These are phyloP conservation scores for Apodemia hepburni DNA, from an alignment of 2,888 invertebrate genomes.

Conservation along the genomic window DNA sequence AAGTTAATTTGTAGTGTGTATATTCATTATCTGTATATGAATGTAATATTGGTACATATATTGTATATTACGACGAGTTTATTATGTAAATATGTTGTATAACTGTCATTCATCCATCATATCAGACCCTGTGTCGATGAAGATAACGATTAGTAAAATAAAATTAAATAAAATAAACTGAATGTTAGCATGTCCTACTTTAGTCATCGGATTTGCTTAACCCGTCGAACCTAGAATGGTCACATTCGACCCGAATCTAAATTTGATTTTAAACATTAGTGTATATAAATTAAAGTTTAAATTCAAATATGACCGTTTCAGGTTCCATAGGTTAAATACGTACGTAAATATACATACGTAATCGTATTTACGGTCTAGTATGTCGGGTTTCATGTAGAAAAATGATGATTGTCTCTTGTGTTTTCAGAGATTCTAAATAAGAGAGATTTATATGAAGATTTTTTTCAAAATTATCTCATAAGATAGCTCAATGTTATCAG, in stretches of 20 bases:
- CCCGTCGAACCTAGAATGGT: too few relatives aligned
- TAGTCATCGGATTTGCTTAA: too few relatives aligned
- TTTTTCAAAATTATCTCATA: neutral
- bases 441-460: neutral
- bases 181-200: too few relatives aligned
- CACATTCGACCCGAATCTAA: too few relatives aligned
- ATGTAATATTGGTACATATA: constrained; percentile 1
- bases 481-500: neutral
- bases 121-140: neutral
- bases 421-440: neutral
- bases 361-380: neutral
- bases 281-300: too few relatives aligned
- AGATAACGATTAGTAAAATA: neutral
- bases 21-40: neutral
- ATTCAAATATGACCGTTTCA: too few relatives aligned
- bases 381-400: neutral
- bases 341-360: too few relatives aligned
- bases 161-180: too few relatives aligned
- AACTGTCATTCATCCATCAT: constrained; percentile 4
- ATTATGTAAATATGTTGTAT: constrained; percentile 3
- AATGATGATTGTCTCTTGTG: neutral
- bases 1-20: neutral
- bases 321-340: too few relatives aligned
- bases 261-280: too few relatives aligned
- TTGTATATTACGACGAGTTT: neutral